Percentiles rank a stretch among this genome's conserved stretches.
Conservation (phyloP, 2,888 invertebrate species). For the Hemistola chrysoprasaria region DNA sequence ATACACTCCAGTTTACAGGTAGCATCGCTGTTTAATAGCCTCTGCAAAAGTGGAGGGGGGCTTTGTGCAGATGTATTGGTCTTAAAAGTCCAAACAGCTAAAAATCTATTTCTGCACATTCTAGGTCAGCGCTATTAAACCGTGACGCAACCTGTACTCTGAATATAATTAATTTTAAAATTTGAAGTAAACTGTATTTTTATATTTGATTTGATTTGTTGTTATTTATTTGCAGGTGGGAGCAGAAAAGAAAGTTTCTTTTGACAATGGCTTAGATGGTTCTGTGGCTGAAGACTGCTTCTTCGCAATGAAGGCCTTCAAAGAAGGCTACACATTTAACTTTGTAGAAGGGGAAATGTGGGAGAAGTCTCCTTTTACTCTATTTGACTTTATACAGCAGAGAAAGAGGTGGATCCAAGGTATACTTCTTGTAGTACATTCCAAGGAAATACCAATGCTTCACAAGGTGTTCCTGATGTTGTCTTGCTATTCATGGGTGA, state of each 20-base stretch:
- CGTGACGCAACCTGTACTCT: too few species aligned
- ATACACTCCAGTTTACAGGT: too few species aligned
- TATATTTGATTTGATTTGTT: too few species aligned
- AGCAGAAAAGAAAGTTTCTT: constrained; percentile 95
- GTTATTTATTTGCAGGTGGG: constrained; percentile 84
- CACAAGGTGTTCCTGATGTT: constrained; percentile 92
- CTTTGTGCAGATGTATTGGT: too few species aligned
- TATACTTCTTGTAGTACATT: constrained; percentile 93
- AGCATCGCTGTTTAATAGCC: too few species aligned
- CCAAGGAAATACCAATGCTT: constrained; percentile 89
- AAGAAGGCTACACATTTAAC: constrained; percentile 95
- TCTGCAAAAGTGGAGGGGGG: too few species aligned
- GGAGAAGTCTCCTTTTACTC: constrained; percentile 97
- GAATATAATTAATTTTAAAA: too few species aligned
- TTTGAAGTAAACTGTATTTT: too few species aligned
- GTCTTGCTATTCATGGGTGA: constrained; percentile 98
- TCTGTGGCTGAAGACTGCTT: constrained; percentile 99
- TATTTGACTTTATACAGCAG: constrained; percentile 97
- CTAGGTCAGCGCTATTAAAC: too few species aligned
- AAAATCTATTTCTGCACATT: too few species aligned
- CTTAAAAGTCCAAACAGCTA: too few species aligned
- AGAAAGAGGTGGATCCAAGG: constrained; percentile 98
- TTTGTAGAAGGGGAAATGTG: constrained; percentile 99
- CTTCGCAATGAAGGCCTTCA: constrained; percentile 97
- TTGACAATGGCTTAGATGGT: constrained; percentile 97